Evolutionary conservation across 2,113 vertebrate genomes (phyloP).

Genomic region (Atherinomorus stipes): DNA sequence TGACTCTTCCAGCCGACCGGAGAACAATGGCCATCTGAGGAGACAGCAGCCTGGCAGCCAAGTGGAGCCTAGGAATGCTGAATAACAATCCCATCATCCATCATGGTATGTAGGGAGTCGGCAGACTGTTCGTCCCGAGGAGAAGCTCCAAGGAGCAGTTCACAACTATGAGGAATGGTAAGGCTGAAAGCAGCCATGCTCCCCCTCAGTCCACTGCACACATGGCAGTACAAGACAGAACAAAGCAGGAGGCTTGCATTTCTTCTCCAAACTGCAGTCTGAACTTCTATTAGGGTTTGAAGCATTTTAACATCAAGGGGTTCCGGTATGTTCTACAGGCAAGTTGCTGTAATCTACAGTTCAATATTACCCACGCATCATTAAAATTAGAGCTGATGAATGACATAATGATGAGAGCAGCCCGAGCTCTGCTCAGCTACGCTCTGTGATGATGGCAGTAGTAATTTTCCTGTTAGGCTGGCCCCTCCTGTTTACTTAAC

Average conservation of each 20-base stretch:
- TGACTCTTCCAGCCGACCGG: conserved; percentile 83
- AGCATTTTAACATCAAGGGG: conserved; percentile 21
- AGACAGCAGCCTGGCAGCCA: conserved; percentile 82
- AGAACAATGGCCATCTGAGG: conserved; percentile 83
- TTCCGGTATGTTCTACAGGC: conserved; percentile 32
- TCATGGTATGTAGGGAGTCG: conserved; percentile 80
- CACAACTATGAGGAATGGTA: conserved; percentile 62
- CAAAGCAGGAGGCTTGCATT: conserved; percentile 21
- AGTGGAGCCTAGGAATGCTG: conserved; percentile 80
- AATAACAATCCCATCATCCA: conserved; percentile 85
- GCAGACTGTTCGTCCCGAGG: conserved; percentile 72
- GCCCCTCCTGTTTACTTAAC: conserved; percentile 86
- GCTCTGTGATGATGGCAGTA: conserved; percentile 70
- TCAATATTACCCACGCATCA: conserved; percentile 69
- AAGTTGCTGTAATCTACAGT: conserved; percentile 55
- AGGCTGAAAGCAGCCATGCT: conserved; percentile 49
- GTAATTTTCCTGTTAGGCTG: conserved; percentile 78
- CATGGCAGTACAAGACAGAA: conserved; percentile 13
- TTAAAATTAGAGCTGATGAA: conserved; percentile 79
- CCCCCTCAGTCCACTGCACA: conserved; percentile 17
- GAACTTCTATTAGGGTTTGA: conserved; percentile 38
- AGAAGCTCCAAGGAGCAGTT: conserved; percentile 72
- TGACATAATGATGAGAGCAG: conserved; percentile 76
- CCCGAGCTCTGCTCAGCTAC: conserved; percentile 55
- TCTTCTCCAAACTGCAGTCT: conserved; percentile 9